These are phyloP conservation scores for Catalaphyllia jardinei DNA, from an alignment of 64 coral and sea anemone species.

Conservation along the genomic window DNA sequence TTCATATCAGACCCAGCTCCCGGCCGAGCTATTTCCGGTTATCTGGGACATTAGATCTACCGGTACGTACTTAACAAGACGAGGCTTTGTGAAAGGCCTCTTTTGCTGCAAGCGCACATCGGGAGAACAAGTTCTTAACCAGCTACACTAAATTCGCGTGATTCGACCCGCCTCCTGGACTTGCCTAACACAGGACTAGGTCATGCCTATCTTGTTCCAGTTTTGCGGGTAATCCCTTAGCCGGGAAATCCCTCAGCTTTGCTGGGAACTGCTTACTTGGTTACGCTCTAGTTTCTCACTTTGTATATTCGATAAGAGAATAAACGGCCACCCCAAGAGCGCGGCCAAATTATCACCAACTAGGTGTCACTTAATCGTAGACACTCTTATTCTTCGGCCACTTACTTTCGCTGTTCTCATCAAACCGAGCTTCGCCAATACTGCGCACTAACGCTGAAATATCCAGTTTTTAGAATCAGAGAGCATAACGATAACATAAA, in stretches of 20 bases:
- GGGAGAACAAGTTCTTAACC: no score
- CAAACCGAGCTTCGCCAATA: no score
- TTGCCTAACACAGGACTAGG: not conserved
- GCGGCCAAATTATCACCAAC: no score
- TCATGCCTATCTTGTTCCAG: not conserved
- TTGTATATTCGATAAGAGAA: no score
- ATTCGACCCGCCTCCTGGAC: not conserved
- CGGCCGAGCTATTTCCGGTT: not conserved
- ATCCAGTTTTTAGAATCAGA: not conserved
- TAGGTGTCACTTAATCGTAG: no score
- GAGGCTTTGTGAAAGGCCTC: not conserved
- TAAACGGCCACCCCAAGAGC: no score
- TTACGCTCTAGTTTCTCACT: no score
- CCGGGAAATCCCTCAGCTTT: not conserved
- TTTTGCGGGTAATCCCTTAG: no score
- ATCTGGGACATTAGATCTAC: not conserved
- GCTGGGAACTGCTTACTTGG: not conserved
- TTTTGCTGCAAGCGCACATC: no score
- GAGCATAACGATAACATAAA: not conserved
- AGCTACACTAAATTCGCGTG: no score
- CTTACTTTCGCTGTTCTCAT: no score
- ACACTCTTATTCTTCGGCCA: no score
- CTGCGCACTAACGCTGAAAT: not conserved
- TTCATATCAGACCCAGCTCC: not conserved
- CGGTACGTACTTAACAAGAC: conserved; percentile 2